Evolutionary conservation across 2,888 invertebrate species (phyloP), one percentile per base, ranked within the genome.

Genomic region (Rhabditophanes sp.): DNA sequence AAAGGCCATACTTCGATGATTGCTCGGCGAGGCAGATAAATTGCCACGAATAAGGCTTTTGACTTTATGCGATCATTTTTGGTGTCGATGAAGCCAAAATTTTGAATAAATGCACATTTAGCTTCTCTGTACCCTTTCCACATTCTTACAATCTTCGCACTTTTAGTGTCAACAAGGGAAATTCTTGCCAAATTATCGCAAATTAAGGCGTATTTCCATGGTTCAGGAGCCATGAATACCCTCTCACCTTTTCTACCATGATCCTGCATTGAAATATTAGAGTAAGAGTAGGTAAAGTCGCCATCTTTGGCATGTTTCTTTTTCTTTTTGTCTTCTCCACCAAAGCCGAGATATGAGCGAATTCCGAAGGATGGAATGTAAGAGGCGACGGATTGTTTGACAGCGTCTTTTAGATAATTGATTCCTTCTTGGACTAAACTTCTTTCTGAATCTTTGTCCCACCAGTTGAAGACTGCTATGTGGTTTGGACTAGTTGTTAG

Each of bases 101-200:
- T 79, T 68, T 82, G 80, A 25, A 90, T 71, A 75, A 88, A 93
- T 2, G 82, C 83, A 65, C 85, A 82, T 65, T 90, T 82, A 0
- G 90, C 88, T 65, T 90, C 84, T 31, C 90, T 74, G 66, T 85
- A 93, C 3, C 93, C 90, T 71, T 90, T 90, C 75, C 87, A 85
- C 62, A 88, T 77, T 32, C 83, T 74, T 23, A 87, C 69, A 16
- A 80, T 24, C 14, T 21, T 30, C 12, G 20, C 5, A 3, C 27
- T 39, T 24, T 17, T 14, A 11, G 7, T 15, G 67, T 93, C 87
- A 20, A 93, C 68, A 11, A 96, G 71, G 25, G 80, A 75, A 1
- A 93, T 80, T 37, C 93, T 75, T 17, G 88, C 88, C 57, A 82
- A 75, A 49, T 76, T 77, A 67, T 93, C 93, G 0, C 25, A 88